Conservation (phyloP, 2,797 vertebrate species). For the Rhynchonycteris naso region DNA sequence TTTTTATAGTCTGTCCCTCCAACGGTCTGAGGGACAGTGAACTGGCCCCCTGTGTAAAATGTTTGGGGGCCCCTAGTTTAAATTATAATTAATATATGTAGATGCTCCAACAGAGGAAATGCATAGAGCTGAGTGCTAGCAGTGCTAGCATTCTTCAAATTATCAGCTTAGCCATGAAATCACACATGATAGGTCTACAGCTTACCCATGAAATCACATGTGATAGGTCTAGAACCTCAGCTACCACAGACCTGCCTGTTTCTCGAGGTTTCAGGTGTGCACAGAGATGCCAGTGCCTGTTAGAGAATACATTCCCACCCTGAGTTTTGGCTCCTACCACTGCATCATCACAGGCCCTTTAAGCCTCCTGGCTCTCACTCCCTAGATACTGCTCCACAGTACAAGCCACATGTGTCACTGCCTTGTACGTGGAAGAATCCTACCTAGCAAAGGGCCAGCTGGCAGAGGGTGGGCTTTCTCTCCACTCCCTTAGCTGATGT, state of each 20-base stretch:
- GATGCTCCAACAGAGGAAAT: not conserved
- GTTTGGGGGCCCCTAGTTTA: too few species aligned
- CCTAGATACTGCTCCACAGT: not conserved
- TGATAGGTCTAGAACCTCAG: not conserved
- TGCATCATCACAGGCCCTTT: not conserved
- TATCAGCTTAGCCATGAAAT: not conserved
- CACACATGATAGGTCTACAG: not conserved
- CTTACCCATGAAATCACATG: not conserved
- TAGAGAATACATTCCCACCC: not conserved
- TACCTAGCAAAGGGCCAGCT: not conserved
- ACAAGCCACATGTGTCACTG: not conserved
- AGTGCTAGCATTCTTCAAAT: not conserved
- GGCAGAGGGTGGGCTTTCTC: not conserved
- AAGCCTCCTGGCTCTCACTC: not conserved
- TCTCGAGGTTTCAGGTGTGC: not conserved
- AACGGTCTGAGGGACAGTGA: too few species aligned
- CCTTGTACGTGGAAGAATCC: not conserved
- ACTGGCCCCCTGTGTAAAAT: too few species aligned
- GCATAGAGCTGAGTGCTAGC: not conserved
- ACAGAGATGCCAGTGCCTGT: not conserved
- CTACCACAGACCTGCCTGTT: not conserved
- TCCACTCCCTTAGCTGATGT: not conserved
- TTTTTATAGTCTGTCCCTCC: too few species aligned
- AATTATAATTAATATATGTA: not conserved
- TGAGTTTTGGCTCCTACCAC: not conserved